Evolutionary conservation across 2,888 invertebrate genomes (phyloP).

Genomic region (Xanthia icteritia): DNA sequence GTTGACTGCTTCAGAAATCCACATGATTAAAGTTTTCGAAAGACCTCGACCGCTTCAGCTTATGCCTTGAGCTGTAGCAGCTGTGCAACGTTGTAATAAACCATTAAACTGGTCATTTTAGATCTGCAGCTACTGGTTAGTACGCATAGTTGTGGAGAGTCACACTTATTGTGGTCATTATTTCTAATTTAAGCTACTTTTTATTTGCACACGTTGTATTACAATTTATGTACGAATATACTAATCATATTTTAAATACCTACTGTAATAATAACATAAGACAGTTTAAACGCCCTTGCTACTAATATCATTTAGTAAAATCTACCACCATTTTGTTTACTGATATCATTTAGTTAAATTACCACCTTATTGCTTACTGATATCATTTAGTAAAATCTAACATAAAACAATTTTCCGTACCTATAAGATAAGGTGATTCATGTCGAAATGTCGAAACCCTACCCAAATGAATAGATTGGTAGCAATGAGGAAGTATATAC

Average conservation of each 20-base stretch:
- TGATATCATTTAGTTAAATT: not conserved
- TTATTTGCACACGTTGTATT: constrained; percentile 20
- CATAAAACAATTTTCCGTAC: not conserved
- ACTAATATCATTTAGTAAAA: not conserved
- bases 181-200: not conserved
- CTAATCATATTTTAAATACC: not conserved
- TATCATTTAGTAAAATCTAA: not conserved
- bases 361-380: not conserved
- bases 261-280: constrained; percentile 12
- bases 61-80: constrained; percentile 7
- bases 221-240: not conserved
- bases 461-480: not conserved
- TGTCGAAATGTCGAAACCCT: not conserved
- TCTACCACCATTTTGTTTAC: too few species aligned
- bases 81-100: constrained; percentile 56
- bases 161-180: constrained; percentile 28
- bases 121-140: constrained; percentile 45
- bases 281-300: not conserved
- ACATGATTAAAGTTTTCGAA: not conserved
- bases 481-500: constrained; percentile 10
- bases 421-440: constrained; percentile 1
- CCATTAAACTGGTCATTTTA: constrained; percentile 46
- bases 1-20: not conserved
- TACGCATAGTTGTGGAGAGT: constrained; percentile 17
- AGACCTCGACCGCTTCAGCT: constrained; percentile 4